Base-by-base conservation (phyloP, 1,140 invertebrate genomes). In the Drosophila tsacasi region DNA sequence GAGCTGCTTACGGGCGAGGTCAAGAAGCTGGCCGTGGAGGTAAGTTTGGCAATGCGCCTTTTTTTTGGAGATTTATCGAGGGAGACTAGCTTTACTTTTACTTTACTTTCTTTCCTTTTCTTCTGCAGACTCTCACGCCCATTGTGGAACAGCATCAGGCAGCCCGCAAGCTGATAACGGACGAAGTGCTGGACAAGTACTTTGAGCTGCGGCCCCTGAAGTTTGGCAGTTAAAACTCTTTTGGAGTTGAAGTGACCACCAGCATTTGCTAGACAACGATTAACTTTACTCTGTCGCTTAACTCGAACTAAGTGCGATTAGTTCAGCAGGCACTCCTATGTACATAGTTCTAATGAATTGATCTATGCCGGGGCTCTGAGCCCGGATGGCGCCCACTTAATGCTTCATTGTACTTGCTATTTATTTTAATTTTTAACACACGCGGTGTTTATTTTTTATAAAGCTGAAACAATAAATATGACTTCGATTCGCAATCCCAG, bases 1-100 rank as follows among this genome's bases (percentile, higher is more conserved):
- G 95, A 97, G 90, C 94, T 99, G 93, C 93, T 99, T 12, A 99
- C 98, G 1, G 99, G 99, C 6, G 97, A 99, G 93, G 93, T 99
- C 35, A 99, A 99, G 93, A 97, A 98, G 92, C 95, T 97, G 81
- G 95, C 99, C 10, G 98, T 99, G 66, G 95, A 96, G 69, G 93
- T 92, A 37, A 73, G 71, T 54, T 27, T n/a, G 17, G 2, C 23
- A 12, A 19, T 19, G 5, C 5, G 9, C 0, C 12, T 23, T 15
- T 15, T 15, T 23, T 54, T 35, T 23, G 7, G 19, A 17, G 21
- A 23, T 23, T 15, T 15, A 10, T 5, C 3, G 8, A 27, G 17
- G 4, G 6, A 25, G 15, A 5, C 46, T 27, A 12, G 19, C 12
- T 13, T 1, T 13, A 13, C 58, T 4, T n/a, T 35, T 19, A 17